Base-by-base conservation (phyloP, 1,140 invertebrate species). In the Venturia canescens region DNA sequence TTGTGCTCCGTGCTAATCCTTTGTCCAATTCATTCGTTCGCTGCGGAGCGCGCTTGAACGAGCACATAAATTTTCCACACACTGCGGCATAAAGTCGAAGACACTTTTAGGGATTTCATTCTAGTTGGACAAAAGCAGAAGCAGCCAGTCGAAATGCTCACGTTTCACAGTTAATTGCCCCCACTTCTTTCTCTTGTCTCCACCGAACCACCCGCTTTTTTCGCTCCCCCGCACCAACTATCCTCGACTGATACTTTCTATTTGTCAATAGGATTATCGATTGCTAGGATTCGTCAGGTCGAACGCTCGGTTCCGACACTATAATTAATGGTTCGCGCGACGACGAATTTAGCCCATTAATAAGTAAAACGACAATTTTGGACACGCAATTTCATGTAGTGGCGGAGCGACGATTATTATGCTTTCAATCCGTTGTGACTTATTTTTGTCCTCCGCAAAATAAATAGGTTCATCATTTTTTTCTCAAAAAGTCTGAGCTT, bases 101-200 rank as follows among this genome's bases (percentile, higher is more conserved):
- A 66, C 60, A 66, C 23, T 66, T 23, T 27, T 66, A 23, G 21
- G 23, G 23, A 66, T 66, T 66, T 15, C 27, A 27, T 66, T 66
- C 60, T 66, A 5, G 21, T 66, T 18, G 60, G 23, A 66, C 60
- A 23, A 66, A 27, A 66, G 60, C 21, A 66, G 15, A 15, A 66
- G 9, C 60, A 66, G 60, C 23, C 60, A 66, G 60, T 66, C 23
- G 60, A 66, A 66, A 66, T 66, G 60, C 60, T 66, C 23, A 26
- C 23, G 60, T 66, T 66, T 66, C 60, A 66, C 60, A 66, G 60
- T 66, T 27, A 66, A 66, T 66, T 66, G 60, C 60, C 15, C 60
- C 23, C 23, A 66, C 21, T 66, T 66, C 23, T 66, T 26, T 57
- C 53, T 57, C 53, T 57, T 23, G 53, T 57, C 21, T 57, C 53